Evolutionary conservation across 2,888 invertebrate genomes (phyloP).

Genomic region (Cremastobaeus sp.): DNA sequence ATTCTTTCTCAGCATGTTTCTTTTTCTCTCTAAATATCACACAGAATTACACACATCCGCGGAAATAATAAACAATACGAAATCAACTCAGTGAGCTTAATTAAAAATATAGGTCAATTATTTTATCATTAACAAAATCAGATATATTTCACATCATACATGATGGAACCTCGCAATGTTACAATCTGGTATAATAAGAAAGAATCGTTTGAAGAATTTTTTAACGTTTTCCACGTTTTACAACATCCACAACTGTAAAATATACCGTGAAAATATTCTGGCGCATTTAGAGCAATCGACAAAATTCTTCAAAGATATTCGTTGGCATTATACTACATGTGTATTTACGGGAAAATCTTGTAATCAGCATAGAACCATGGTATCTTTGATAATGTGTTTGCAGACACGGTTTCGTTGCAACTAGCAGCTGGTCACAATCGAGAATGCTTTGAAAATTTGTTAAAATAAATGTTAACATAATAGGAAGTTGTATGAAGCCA

Average conservation of each 20-base stretch:
- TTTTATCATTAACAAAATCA: constrained; percentile 32
- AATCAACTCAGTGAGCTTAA: constrained; percentile 31
- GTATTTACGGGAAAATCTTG: constrained; percentile 4
- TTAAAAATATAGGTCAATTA: constrained; percentile 33
- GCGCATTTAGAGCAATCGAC: not conserved
- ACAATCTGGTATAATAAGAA: constrained; percentile 3
- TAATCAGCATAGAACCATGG: constrained; percentile 3
- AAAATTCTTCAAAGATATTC: constrained; percentile 29
- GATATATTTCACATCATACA: constrained; percentile 47
- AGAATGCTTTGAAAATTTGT: constrained; percentile 31
- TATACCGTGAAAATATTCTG: constrained; percentile 21
- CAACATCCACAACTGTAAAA: not conserved
- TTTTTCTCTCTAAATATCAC: constrained; percentile 16
- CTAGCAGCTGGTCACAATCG: constrained; percentile 10
- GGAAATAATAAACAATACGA: constrained; percentile 29
- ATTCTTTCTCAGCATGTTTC: constrained; percentile 25
- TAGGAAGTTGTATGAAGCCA: too few species aligned
- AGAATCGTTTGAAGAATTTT: constrained; percentile 27
- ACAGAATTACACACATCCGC: constrained; percentile 39
- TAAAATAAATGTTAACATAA: too few species aligned
- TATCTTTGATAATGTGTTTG: constrained; percentile 7
- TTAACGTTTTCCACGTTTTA: not conserved
- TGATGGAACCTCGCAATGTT: constrained; percentile 15
- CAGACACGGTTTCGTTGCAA: too few species aligned
- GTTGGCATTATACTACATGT: not conserved